phyloP scores from a whole-genome alignment of 2,113 vertebrate genomes.

The Cyphomyrus plagiostoma region DNA sequence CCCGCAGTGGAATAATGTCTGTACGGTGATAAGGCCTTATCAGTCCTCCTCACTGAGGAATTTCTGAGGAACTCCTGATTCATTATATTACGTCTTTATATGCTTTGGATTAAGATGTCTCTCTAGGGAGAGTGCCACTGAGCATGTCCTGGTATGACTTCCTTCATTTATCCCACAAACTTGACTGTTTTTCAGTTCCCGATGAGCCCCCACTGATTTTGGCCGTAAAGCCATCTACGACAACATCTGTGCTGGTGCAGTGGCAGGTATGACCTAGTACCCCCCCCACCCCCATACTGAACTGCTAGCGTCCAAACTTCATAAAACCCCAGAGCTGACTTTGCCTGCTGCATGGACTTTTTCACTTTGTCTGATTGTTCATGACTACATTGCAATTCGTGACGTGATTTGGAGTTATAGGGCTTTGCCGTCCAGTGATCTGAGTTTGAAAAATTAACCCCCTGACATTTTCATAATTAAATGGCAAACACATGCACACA shows the following conservation, averaged over 20 bases:
- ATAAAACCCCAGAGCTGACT: no score
- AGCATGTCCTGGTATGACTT: not conserved
- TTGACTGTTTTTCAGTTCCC: slow-evolving; percentile 65
- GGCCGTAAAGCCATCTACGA: slow-evolving; percentile 79
- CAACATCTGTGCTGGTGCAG: slow-evolving; percentile 86
- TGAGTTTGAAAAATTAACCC: not conserved
- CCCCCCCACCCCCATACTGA: no score
- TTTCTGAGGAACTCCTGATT: not conserved
- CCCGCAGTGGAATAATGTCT: not conserved
- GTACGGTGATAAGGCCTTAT: not conserved
- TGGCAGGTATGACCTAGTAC: slow-evolving; percentile 75
- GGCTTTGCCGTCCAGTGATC: not conserved
- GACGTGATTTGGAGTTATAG: not conserved
- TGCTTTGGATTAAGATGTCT: not conserved
- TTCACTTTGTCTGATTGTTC: not conserved
- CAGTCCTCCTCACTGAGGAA: not conserved
- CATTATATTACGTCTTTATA: not conserved
- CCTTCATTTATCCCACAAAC: not conserved
- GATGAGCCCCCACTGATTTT: slow-evolving; percentile 78
- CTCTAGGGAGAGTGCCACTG: not conserved
- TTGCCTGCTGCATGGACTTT: not conserved
- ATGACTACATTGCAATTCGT: not conserved
- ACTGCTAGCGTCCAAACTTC: no score
- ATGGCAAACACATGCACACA: not conserved
- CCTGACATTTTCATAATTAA: slow-evolving; percentile 14